phyloP scores from a whole-genome alignment of 64 coral and sea anemone species.

The Orbicella faveolata region DNA sequence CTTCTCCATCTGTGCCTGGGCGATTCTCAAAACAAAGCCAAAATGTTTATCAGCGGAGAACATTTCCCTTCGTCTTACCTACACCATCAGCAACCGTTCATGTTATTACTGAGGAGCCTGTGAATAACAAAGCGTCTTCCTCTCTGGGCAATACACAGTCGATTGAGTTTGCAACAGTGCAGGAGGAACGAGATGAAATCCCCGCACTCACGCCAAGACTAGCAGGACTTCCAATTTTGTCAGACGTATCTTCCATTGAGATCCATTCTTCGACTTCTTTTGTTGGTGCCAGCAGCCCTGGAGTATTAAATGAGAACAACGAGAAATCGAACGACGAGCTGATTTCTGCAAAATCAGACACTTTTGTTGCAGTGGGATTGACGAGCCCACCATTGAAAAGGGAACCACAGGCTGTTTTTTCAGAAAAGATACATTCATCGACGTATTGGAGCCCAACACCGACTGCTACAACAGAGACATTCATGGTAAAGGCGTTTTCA shows the following conservation, averaged over 20 bases:
- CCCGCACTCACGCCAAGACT: conserved; percentile 2
- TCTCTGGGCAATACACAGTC: background rate
- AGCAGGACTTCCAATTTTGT: conserved; percentile 5
- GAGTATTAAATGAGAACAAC: background rate
- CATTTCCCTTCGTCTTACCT: background rate
- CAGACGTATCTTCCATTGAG: background rate
- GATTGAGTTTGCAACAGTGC: background rate
- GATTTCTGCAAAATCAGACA: too few relatives aligned
- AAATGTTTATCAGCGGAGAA: background rate
- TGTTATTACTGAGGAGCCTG: background rate
- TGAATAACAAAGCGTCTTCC: background rate
- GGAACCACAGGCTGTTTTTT: too few relatives aligned
- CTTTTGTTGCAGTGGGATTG: too few relatives aligned
- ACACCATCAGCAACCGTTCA: background rate
- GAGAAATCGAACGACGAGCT: too few relatives aligned
- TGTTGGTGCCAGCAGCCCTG: background rate
- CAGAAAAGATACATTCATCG: too few relatives aligned
- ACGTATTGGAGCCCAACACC: background rate
- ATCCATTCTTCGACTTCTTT: background rate
- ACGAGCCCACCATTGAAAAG: too few relatives aligned
- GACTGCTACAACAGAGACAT: background rate
- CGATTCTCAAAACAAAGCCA: background rate
- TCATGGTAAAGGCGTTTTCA: background rate
- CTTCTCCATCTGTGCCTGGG: background rate
- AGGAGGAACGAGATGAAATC: background rate